A percentile compares a stretch with the other conserved stretches of the same genome.
Conservation (phyloP, 2,113 vertebrate genomes). For the Xyliphius kryptos region DNA sequence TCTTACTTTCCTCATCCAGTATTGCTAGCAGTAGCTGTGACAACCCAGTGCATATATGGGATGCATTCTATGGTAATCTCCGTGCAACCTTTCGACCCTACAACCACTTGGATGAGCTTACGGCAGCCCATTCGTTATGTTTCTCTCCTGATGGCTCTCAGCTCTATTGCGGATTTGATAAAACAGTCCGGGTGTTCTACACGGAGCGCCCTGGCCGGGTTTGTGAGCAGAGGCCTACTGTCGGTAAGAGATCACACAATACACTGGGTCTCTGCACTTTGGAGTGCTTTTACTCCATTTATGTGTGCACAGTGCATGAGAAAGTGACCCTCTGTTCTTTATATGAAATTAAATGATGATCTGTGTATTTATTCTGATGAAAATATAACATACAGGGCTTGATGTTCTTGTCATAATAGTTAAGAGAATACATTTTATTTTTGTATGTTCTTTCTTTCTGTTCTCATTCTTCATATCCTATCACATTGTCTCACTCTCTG, state of each 20-base stretch:
- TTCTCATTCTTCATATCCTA: neutral
- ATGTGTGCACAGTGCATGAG: too few relatives aligned
- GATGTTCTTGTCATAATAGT: too few relatives aligned
- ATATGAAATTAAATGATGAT: too few relatives aligned
- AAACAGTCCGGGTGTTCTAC: conserved; percentile 74
- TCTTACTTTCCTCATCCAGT: conserved; percentile 53
- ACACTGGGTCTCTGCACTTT: too few relatives aligned
- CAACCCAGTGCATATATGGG: conserved; percentile 87
- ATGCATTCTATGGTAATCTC: conserved; percentile 79
- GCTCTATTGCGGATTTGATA: conserved; percentile 84
- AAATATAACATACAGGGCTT: too few relatives aligned
- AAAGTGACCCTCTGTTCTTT: neutral
- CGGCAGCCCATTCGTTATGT: conserved; percentile 76
- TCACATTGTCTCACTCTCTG: neutral
- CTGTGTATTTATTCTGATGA: too few relatives aligned
- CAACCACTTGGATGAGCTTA: conserved; percentile 86
- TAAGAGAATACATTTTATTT: too few relatives aligned
- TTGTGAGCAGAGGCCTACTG: conserved; percentile 75
- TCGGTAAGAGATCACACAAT: conserved; percentile 14
- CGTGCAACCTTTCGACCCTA: conserved; percentile 81
- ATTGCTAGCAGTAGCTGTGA: conserved; percentile 85
- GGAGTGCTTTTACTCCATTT: too few relatives aligned
- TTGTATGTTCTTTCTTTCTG: neutral
- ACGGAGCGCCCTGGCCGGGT: conserved; percentile 75
- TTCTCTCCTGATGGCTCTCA: conserved; percentile 79